These are phyloP conservation scores for Intoshia linei DNA, from an alignment of 1,140 invertebrate genomes.

Conservation along the genomic window DNA sequence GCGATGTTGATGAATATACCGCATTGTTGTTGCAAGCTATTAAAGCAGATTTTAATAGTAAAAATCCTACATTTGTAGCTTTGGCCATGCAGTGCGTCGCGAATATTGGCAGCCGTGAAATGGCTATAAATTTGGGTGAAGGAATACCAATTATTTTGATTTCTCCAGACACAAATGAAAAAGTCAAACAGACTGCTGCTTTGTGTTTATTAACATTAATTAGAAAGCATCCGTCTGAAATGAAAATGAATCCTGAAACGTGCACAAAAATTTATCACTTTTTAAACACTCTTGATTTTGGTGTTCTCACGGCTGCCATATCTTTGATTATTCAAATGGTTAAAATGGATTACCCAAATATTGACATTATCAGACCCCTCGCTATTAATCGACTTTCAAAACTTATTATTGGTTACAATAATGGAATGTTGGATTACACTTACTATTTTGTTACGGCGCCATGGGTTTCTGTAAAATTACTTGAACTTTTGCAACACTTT, in stretches of 20 bases:
- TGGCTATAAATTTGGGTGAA: constrained; percentile 87
- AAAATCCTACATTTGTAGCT: constrained; percentile 91
- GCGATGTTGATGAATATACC: constrained; percentile 1
- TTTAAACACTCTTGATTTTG: too few relatives aligned
- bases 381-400: too few relatives aligned
- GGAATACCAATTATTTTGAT: constrained; percentile 91
- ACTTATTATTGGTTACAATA: too few relatives aligned
- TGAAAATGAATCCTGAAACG: too few relatives aligned
- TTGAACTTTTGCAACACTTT: constrained; percentile 82
- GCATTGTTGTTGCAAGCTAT: constrained; percentile 97
- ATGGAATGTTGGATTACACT: constrained; percentile 94
- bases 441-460: constrained; percentile 99
- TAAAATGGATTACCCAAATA: too few relatives aligned
- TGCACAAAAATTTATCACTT: constrained; percentile 13
- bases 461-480: constrained; percentile 87
- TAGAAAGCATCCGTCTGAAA: constrained; percentile 55
- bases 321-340: too few relatives aligned
- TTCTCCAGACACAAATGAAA: constrained; percentile 92
- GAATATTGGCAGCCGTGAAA: constrained; percentile 93
- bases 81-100: constrained; percentile 96
- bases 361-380: too few relatives aligned
- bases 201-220: constrained; percentile 66
- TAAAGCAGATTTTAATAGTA: constrained; percentile 76
- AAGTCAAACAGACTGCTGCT: constrained; percentile 94
- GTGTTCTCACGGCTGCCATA: constrained; percentile 82